Conservation (phyloP, 2,888 invertebrate genomes). For the Chrysolina haemoptera region DNA sequence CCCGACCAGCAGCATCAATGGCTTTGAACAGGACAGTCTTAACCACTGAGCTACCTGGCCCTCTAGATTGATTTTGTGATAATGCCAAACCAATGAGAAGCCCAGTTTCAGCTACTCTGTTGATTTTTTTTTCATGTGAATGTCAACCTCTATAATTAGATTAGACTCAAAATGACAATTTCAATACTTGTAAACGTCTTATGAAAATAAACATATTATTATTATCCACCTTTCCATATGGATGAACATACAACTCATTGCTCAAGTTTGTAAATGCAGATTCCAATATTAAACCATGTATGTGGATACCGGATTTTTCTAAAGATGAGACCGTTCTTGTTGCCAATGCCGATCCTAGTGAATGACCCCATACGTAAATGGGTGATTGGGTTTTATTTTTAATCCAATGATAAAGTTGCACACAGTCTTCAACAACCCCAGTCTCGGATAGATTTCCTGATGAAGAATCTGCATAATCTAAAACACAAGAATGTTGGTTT, state of each 20-base stretch:
- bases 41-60: too few relatives aligned
- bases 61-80: too few relatives aligned
- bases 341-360: slow-evolving; percentile 63
- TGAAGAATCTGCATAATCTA: slow-evolving; percentile 66
- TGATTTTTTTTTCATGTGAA: too few relatives aligned
- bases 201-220: too few relatives aligned
- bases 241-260: slow-evolving; percentile 62
- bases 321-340: slow-evolving; percentile 58
- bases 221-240: slow-evolving; percentile 57
- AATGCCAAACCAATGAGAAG: too few relatives aligned
- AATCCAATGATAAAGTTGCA: slow-evolving; percentile 64
- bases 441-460: slow-evolving; percentile 60
- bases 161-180: too few relatives aligned
- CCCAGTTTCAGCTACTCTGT: too few relatives aligned
- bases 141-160: too few relatives aligned
- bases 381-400: slow-evolving; percentile 54
- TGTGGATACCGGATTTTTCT: slow-evolving; percentile 41
- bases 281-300: slow-evolving; percentile 62
- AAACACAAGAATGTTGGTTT: slow-evolving; percentile 9
- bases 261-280: slow-evolving; percentile 61
- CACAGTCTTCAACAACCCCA: slow-evolving; percentile 62
- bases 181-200: too few relatives aligned
- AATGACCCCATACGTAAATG: slow-evolving; percentile 67
- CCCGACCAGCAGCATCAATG: too few relatives aligned
- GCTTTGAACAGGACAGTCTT: too few relatives aligned